phyloP scores from a whole-genome alignment of 2,797 vertebrate species.

The Orestias chungarensis region DNA sequence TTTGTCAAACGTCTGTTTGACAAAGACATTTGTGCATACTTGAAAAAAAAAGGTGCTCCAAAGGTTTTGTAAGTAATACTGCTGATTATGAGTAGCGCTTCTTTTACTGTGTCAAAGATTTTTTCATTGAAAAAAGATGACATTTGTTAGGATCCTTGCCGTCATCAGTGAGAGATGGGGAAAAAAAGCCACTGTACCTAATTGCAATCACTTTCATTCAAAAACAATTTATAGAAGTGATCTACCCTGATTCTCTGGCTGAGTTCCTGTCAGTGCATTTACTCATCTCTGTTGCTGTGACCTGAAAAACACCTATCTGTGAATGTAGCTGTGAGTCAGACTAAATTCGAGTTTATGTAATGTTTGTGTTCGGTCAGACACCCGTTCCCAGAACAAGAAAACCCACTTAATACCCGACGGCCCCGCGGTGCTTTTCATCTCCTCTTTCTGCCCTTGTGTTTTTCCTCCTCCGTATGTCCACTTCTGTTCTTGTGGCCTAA shows the following conservation, averaged over 20 bases:
- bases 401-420: slow-evolving; percentile 46
- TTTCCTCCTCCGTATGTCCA: slow-evolving; percentile 29
- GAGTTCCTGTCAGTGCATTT: slow-evolving; percentile 56
- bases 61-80: not conserved
- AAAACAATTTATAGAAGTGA: slow-evolving; percentile 50
- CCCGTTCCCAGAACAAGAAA: slow-evolving; percentile 51
- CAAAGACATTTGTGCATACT: not conserved
- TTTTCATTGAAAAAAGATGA: not conserved
- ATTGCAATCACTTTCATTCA: slow-evolving; percentile 18
- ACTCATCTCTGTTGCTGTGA: slow-evolving; percentile 54
- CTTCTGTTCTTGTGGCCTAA: slow-evolving; percentile 49
- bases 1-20: not conserved
- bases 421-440: slow-evolving; percentile 37
- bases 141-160: not conserved
- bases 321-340: slow-evolving; percentile 58
- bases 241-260: slow-evolving; percentile 37
- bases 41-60: not conserved
- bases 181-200: slow-evolving; percentile 11
- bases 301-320: slow-evolving; percentile 55
- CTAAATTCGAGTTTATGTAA: slow-evolving; percentile 64
- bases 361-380: slow-evolving; percentile 38
- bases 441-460: slow-evolving; percentile 34
- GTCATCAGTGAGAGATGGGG: not conserved
- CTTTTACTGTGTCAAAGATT: not conserved
- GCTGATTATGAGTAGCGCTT: not conserved